Evolutionary conservation across 2,797 vertebrate species (phyloP), one percentile per base, ranked within the genome.

Genomic region (Dromococcyx pavoninus): DNA sequence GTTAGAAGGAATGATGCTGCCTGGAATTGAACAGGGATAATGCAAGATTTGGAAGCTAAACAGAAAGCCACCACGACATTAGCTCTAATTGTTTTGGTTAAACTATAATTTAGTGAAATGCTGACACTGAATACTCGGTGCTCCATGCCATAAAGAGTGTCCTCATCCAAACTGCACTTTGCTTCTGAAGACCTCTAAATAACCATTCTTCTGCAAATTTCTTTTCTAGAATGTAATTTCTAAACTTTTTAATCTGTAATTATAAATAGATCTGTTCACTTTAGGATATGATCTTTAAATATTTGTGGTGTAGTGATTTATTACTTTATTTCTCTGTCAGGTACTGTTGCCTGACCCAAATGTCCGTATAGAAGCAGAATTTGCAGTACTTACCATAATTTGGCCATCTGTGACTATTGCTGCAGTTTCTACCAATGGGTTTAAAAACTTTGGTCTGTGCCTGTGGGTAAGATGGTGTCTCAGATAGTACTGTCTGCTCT

Each of bases 31-130:
- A 62, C 44, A 41, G 58, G 86, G 66, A 61, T 56, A 86, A 69
- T 60, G 24, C 71, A 88, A 88, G 64, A 50, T 35, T 30, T 32
- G 54, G 93, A 72, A 87, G 92, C 57, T 78, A 88, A 95, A 41
- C 39, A 88, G 73, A 93, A 70, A 92, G 57, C 62, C 50, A 50
- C 85, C 25, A 28, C n/a, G 86, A 71, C 6, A 6, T 39, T 80
- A 65, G 46, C 73, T 91, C 51, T 75, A 32, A 85, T 95, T 84
- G 50, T 93, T 95, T 93, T 77, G 77, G 84, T 89, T 71, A 37
- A 88, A 64, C 32, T 64, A 21, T 79, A 80, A 50, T 25, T 92
- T 92, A 67, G 76, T 51, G 79, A 91, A 75, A 39, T 90, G 86
- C 57, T 91, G 83, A 79, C 13, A 3, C 57, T 60, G 25, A 56